phyloP scores from a whole-genome alignment of 1,140 invertebrate genomes.

The Leguminivora glycinivorella region DNA sequence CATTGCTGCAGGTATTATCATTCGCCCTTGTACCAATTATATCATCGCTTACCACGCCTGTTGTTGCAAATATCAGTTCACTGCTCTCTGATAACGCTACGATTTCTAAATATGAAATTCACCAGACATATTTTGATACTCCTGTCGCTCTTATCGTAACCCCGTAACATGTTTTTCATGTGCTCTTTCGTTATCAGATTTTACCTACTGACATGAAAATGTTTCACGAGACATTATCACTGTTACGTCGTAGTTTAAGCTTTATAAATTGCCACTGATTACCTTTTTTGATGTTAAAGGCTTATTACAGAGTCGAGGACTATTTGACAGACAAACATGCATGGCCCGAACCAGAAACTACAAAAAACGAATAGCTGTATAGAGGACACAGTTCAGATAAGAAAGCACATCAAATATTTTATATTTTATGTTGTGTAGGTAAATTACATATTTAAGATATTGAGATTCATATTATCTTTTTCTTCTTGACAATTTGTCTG shows the following conservation, averaged over 20 bases:
- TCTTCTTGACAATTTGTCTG: no score
- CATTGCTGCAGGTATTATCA: conserved; percentile 52
- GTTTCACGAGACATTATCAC: conserved; percentile 41
- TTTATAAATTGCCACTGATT: conserved; percentile 41
- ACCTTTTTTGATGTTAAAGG: no score
- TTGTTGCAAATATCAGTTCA: conserved; percentile 59
- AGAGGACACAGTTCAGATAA: no score
- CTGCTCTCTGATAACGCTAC: conserved; percentile 55
- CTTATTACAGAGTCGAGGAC: no score
- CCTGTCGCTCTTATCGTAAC: conserved; percentile 41
- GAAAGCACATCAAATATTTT: no score
- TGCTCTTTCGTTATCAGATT: conserved; percentile 54
- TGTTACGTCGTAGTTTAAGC: conserved; percentile 37
- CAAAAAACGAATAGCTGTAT: no score
- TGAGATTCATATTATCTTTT: no score
- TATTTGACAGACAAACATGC: no score
- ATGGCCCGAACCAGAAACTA: no score
- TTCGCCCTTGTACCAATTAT: conserved; percentile 58
- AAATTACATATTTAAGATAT: no score
- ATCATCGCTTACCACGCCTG: conserved; percentile 53
- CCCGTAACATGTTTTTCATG: conserved; percentile 48
- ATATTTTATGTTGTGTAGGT: no score
- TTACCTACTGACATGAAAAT: conserved; percentile 58
- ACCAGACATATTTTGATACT: conserved; percentile 40
- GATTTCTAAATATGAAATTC: conserved; percentile 41